A percentile compares a stretch with the other conserved stretches of the same genome.
Conservation (phyloP, 2,888 invertebrate genomes). For the Stenurella melanura region DNA sequence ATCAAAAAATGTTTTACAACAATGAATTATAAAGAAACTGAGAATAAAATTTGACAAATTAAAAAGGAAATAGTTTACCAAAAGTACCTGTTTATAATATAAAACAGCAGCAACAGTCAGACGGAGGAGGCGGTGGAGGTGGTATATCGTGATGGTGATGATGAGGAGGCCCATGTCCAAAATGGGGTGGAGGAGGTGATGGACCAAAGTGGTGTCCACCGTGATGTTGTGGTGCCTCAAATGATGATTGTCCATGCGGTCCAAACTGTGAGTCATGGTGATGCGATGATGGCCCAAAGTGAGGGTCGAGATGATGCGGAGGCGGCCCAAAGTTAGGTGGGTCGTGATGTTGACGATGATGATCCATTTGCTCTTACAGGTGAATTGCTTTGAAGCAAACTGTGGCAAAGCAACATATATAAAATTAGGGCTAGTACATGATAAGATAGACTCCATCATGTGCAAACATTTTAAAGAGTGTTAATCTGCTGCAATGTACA, state of each 20-base stretch:
- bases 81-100: slow-evolving; percentile 13
- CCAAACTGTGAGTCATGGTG: not conserved
- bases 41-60: no score
- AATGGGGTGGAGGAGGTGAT: slow-evolving; percentile 2
- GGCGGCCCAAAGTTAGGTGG: not conserved
- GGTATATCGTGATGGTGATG: not conserved
- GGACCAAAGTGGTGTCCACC: slow-evolving; percentile 11
- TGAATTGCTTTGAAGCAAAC: not conserved
- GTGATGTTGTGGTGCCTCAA: slow-evolving; percentile 17
- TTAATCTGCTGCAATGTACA: not conserved
- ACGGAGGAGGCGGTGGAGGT: slow-evolving; percentile 7
- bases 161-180: slow-evolving; percentile 5
- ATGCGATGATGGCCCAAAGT: not conserved
- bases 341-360: slow-evolving; percentile 4
- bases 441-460: not conserved
- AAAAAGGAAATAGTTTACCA: not conserved
- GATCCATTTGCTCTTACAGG: not conserved
- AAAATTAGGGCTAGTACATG: not conserved
- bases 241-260: not conserved
- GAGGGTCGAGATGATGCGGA: not conserved
- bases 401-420: not conserved
- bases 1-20: no score
- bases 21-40: no score
- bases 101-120: slow-evolving; percentile 10
- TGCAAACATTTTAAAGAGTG: no score